A percentile compares a stretch with the other conserved stretches of the same genome.
phyloP scores from a whole-genome alignment of 2,797 vertebrate species.

The Phaenicophaeus curvirostris region DNA sequence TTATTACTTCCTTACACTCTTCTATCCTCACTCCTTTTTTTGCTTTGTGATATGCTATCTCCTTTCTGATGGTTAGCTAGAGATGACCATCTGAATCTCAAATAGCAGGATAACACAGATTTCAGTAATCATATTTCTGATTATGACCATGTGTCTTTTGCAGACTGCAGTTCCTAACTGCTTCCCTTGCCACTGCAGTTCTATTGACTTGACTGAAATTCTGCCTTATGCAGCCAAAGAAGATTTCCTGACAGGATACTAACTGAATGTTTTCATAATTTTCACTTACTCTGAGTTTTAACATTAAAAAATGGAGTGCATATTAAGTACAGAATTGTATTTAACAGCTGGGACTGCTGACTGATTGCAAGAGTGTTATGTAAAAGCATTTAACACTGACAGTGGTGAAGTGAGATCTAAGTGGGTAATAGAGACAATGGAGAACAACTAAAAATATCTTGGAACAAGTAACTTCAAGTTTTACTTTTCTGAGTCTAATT shows the following conservation, averaged over 20 bases:
- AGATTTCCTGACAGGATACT: neutral
- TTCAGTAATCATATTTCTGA: neutral
- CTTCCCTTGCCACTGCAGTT: neutral
- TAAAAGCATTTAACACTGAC: neutral
- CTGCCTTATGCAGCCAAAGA: neutral
- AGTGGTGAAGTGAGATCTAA: neutral
- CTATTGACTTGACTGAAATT: neutral
- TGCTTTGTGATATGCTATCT: neutral
- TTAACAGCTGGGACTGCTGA: neutral
- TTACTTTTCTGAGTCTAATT: neutral
- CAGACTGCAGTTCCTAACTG: neutral
- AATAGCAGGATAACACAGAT: neutral
- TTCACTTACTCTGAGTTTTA: neutral
- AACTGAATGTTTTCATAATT: neutral
- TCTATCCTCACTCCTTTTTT: neutral
- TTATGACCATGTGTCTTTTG: neutral
- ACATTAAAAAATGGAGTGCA: neutral
- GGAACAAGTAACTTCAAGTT: neutral
- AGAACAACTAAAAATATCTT: neutral
- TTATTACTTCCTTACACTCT: neutral
- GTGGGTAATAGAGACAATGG: neutral
- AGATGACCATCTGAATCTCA: neutral
- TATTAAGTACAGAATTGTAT: neutral
- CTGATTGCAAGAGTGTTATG: neutral
- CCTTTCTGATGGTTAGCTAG: neutral